phyloP scores from a whole-genome alignment of 2,797 vertebrate species.

The Kryptolebias ocellatus region DNA sequence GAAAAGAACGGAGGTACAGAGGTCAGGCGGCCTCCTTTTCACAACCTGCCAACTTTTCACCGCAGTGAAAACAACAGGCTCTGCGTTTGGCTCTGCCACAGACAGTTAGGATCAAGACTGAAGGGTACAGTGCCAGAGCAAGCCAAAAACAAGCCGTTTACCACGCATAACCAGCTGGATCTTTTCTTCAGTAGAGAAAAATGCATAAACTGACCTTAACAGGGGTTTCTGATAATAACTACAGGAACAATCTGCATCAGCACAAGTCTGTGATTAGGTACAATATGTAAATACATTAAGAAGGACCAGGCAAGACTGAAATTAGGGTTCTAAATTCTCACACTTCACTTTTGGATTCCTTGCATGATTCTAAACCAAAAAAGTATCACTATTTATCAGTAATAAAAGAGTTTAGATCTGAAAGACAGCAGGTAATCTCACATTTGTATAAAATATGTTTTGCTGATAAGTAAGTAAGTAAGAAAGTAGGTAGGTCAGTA shows the following conservation, averaged over 20 bases:
- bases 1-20: conserved; percentile 53
- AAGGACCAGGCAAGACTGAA: too few species aligned
- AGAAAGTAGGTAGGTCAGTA: too few species aligned
- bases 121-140: conserved; percentile 19
- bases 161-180: conserved; percentile 16
- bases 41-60: conserved; percentile 62
- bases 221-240: background rate
- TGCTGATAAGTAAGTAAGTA: too few species aligned
- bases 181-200: background rate
- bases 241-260: background rate
- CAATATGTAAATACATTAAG: too few species aligned
- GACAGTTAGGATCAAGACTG: conserved; percentile 20
- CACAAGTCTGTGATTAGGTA: background rate
- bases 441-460: too few species aligned
- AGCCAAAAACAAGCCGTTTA: conserved; percentile 5
- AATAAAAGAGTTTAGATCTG: too few species aligned
- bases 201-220: background rate
- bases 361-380: too few species aligned
- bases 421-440: too few species aligned
- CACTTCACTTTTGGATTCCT: too few species aligned
- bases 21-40: conserved; percentile 63
- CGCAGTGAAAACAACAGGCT: conserved; percentile 54
- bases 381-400: too few species aligned
- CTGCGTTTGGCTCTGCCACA: conserved; percentile 43
- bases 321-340: too few species aligned